Conservation (phyloP, 2,888 invertebrate genomes). For the Panorpa germanica region DNA sequence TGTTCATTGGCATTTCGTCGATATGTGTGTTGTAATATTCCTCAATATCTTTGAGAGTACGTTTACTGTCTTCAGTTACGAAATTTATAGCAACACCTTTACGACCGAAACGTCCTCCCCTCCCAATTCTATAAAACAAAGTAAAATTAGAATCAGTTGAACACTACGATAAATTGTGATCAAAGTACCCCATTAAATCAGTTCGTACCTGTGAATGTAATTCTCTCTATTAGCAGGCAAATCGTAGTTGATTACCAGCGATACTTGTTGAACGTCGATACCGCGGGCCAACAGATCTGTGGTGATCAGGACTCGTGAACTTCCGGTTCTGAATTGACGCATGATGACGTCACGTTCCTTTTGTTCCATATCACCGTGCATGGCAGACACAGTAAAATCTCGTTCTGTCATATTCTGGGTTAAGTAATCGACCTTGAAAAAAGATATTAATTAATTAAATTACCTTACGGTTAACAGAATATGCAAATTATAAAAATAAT, state of each 20-base stretch:
- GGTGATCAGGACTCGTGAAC: slow-evolving; percentile 95
- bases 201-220: slow-evolving; percentile 90
- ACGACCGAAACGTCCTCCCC: slow-evolving; percentile 98
- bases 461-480: too few species aligned
- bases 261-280: slow-evolving; percentile 99
- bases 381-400: slow-evolving; percentile 96
- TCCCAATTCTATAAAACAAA: slow-evolving; percentile 71
- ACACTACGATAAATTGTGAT: slow-evolving; percentile 5
- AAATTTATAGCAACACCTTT: slow-evolving; percentile 99
- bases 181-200: slow-evolving; percentile 9
- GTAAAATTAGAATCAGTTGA: too few species aligned
- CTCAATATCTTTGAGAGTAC: slow-evolving; percentile 93
- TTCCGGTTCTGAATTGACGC: slow-evolving; percentile 98
- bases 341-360: slow-evolving; percentile 96
- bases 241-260: slow-evolving; percentile 99
- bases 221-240: slow-evolving; percentile 98
- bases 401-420: slow-evolving; percentile 88
- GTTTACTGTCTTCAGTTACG: slow-evolving; percentile 88
- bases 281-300: slow-evolving; percentile 97
- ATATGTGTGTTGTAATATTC: slow-evolving; percentile 95
- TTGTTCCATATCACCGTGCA: slow-evolving; percentile 99
- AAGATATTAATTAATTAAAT: too few species aligned
- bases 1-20: slow-evolving; percentile 99
- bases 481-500: too few species aligned
- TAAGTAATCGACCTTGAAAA: slow-evolving; percentile 80